These are phyloP conservation scores for Penaeus chinensis DNA, from an alignment of 1,140 invertebrate genomes.

Conservation along the genomic window DNA sequence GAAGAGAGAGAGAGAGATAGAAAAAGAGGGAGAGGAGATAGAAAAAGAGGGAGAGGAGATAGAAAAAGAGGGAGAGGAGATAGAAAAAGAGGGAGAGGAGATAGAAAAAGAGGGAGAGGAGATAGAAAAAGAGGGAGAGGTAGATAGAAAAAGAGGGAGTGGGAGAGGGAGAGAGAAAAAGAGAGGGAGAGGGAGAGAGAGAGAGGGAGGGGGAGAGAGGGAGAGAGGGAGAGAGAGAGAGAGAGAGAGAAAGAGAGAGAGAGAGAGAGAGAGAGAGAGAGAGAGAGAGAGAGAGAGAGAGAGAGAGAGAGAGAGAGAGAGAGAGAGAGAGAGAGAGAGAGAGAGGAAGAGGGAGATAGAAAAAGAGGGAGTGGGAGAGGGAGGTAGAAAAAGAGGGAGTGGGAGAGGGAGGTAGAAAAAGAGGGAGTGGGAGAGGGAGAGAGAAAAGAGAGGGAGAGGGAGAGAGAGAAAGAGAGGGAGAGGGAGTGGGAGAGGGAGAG, in stretches of 20 bases:
- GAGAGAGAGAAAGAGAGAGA: neutral
- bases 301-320: neutral
- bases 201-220: constrained; percentile 12
- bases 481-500: neutral
- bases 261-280: constrained; percentile 4
- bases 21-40: no score
- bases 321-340: neutral
- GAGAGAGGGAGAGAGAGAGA: neutral
- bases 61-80: neutral
- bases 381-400: neutral
- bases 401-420: no score
- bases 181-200: neutral
- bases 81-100: neutral
- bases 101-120: neutral
- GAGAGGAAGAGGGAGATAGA: no score
- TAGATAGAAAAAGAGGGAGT: neutral
- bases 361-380: neutral
- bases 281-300: no score
- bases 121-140: neutral
- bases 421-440: neutral
- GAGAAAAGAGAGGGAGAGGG: neutral
- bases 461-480: constrained; percentile 7
- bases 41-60: no score
- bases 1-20: no score
- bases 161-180: neutral